Evolutionary conservation across 2,888 invertebrate species (phyloP).

Genomic region (Adela reaumurella): DNA sequence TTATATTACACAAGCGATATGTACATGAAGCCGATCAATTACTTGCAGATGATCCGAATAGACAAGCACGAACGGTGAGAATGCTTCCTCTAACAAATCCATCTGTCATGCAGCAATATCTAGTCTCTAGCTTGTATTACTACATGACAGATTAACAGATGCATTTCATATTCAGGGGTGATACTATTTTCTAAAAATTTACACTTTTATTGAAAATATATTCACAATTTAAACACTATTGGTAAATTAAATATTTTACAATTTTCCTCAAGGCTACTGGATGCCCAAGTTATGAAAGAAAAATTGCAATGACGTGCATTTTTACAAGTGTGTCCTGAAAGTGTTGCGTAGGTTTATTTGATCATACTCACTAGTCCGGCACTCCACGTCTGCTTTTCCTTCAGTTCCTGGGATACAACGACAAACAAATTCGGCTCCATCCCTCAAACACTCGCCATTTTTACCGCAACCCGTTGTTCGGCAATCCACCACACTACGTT

Average conservation of each 20-base stretch:
- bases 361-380: slow-evolving; percentile 54
- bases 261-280: neutral
- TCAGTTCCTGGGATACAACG: slow-evolving; percentile 72
- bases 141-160: slow-evolving; percentile 11
- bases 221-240: neutral
- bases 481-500: slow-evolving; percentile 68
- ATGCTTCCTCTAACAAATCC: slow-evolving; percentile 48
- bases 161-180: slow-evolving; percentile 9
- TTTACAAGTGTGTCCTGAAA: slow-evolving; percentile 32
- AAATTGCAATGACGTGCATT: slow-evolving; percentile 34
- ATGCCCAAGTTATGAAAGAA: slow-evolving; percentile 2
- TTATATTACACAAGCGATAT: slow-evolving; percentile 61
- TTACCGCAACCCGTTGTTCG: slow-evolving; percentile 79
- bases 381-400: slow-evolving; percentile 69
- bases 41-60: slow-evolving; percentile 49
- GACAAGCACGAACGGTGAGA: slow-evolving; percentile 58
- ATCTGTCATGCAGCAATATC: neutral
- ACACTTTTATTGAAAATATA: neutral
- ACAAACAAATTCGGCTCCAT: slow-evolving; percentile 80
- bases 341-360: slow-evolving; percentile 4
- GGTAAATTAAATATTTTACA: neutral
- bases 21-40: slow-evolving; percentile 57
- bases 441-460: slow-evolving; percentile 83
- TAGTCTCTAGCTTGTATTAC: neutral
- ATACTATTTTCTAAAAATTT: neutral